phyloP scores from a whole-genome alignment of 30 jellyfish, hydroid and myxozoan species.

The Pseudorhiza aurosa region DNA sequence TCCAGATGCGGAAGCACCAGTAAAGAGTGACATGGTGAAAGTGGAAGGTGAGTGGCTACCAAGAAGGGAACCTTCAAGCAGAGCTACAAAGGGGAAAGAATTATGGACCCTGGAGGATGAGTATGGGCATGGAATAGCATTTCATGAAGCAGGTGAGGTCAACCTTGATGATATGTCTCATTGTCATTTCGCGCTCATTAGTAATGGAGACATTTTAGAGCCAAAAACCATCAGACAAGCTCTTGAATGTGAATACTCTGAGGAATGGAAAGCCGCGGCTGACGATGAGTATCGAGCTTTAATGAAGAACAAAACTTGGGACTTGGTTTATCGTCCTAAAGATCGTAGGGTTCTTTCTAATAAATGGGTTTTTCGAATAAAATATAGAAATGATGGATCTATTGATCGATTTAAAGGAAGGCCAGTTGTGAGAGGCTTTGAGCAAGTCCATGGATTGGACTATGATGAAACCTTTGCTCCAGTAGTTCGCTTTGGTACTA shows the following conservation, averaged over 20 bases:
- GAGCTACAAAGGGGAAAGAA: no score
- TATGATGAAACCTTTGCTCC: slow-evolving; percentile 40
- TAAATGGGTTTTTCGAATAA: slow-evolving; percentile 26
- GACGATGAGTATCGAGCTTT: slow-evolving; percentile 10
- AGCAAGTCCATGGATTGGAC: slow-evolving; percentile 36
- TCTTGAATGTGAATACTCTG: slow-evolving; percentile 5
- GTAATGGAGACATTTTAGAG: no score
- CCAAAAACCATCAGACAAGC: slow-evolving; percentile 49
- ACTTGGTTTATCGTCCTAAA: slow-evolving; percentile 5
- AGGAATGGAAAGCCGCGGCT: slow-evolving; percentile 23
- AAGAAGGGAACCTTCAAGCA: no score
- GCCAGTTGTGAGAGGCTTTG: slow-evolving; percentile 13
- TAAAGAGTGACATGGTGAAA: slow-evolving; percentile 5
- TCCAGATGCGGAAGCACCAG: slow-evolving; percentile 19
- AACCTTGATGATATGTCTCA: no score
- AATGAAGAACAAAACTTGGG: slow-evolving; percentile 25
- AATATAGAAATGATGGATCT: slow-evolving; percentile 12
- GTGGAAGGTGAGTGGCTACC: not conserved
- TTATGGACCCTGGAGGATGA: no score
- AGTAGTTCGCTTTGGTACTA: slow-evolving; percentile 17
- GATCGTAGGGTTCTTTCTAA: not conserved
- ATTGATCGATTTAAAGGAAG: slow-evolving; percentile 31
- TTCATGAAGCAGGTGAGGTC: no score
- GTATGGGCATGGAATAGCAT: no score
- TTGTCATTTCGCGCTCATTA: no score